phyloP scores from a whole-genome alignment of 1,140 invertebrate species.

The Hyposmocoma kahamanoa region DNA sequence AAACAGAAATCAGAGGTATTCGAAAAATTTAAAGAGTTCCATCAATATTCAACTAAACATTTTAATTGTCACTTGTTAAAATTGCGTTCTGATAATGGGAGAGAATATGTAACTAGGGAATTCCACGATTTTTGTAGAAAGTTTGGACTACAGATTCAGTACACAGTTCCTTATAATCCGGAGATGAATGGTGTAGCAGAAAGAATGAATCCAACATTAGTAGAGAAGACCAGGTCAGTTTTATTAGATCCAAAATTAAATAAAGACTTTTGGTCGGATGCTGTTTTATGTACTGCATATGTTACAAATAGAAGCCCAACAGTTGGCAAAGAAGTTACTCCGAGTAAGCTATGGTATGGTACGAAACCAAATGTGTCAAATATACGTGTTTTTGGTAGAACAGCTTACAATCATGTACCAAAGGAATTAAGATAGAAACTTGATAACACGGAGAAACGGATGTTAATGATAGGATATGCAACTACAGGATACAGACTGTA shows the following conservation, averaged over 20 bases:
- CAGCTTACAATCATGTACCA: conserved; percentile 47
- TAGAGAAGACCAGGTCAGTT: conserved; percentile 47
- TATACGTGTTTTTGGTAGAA: conserved; percentile 61
- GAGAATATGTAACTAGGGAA: conserved; percentile 22
- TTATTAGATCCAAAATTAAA: conserved; percentile 26
- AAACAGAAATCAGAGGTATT: too few relatives aligned
- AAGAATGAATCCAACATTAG: conserved; percentile 50
- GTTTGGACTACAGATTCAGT: not conserved
- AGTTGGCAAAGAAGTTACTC: conserved; percentile 42
- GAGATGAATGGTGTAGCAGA: conserved; percentile 64
- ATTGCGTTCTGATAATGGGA: conserved; percentile 6
- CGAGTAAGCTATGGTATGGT: conserved; percentile 60
- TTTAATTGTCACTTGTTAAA: too few relatives aligned
- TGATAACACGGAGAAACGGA: conserved; percentile 32
- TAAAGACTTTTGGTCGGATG: conserved; percentile 45
- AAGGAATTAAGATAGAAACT: conserved; percentile 39
- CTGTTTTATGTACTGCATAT: conserved; percentile 26
- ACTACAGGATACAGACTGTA: conserved; percentile 47
- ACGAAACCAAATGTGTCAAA: conserved; percentile 52
- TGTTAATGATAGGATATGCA: conserved; percentile 45
- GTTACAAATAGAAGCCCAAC: conserved; percentile 54
- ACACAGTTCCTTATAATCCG: not conserved
- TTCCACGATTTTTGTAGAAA: not conserved
- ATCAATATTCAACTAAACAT: too few relatives aligned
- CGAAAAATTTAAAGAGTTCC: too few relatives aligned